Conservation (phyloP, 2,797 vertebrate genomes). For the Argyrosomus regius region DNA sequence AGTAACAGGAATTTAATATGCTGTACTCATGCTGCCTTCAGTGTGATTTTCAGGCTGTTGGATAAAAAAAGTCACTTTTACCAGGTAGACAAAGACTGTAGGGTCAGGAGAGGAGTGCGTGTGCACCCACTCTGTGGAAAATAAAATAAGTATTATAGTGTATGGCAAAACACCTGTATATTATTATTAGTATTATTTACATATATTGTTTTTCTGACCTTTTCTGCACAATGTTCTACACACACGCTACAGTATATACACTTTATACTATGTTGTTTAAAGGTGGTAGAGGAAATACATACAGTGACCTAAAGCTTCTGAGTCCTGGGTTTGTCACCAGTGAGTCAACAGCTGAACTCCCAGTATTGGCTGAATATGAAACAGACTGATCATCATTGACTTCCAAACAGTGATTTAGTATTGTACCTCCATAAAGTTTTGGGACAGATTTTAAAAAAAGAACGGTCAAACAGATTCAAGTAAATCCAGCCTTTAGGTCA, state of each 20-base stretch:
- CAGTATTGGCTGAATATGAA: background rate
- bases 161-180: background rate
- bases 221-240: slow-evolving; percentile 10
- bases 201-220: slow-evolving; percentile 24
- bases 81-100: background rate
- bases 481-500: background rate
- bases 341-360: background rate
- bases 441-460: background rate
- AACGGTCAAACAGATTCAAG: background rate
- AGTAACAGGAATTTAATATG: slow-evolving; percentile 6
- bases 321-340: background rate
- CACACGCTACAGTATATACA: background rate
- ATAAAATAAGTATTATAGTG: background rate
- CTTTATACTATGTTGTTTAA: too few species aligned
- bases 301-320: background rate
- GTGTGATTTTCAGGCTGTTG: slow-evolving; percentile 19
- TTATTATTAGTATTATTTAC: background rate
- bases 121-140: slow-evolving; percentile 1
- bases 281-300: background rate
- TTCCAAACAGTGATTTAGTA: background rate
- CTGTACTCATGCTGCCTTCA: background rate
- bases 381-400: background rate
- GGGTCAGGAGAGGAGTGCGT: background rate
- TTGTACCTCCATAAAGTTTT: background rate
- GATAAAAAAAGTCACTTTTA: background rate